phyloP scores from a whole-genome alignment of 2,797 vertebrate genomes.

The Mus minutoides region DNA sequence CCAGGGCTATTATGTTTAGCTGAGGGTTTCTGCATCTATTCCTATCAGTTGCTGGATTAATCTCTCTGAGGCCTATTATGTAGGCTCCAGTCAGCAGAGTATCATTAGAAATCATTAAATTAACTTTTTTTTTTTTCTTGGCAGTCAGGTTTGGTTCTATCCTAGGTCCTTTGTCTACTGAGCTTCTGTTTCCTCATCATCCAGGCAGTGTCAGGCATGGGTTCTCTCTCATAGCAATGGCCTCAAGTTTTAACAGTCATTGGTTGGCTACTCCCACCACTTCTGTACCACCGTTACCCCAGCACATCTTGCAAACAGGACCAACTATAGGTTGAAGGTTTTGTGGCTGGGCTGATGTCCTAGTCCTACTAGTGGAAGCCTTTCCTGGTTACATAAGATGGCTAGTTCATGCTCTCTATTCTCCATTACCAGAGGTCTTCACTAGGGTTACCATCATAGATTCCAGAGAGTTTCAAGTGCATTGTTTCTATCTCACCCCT shows the following conservation, averaged over 20 bases:
- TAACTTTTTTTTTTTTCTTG: background rate
- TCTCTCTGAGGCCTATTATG: background rate
- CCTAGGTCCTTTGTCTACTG: background rate
- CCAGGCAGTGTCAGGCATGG: background rate
- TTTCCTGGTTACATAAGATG: background rate
- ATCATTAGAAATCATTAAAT: background rate
- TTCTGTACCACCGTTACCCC: background rate
- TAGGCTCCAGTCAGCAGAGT: background rate
- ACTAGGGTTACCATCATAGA: background rate
- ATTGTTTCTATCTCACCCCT: background rate
- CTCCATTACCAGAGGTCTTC: background rate
- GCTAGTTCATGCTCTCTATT: background rate
- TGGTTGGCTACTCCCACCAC: background rate
- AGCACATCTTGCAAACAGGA: background rate
- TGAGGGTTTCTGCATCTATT: background rate
- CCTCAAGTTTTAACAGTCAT: background rate
- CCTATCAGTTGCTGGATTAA: background rate
- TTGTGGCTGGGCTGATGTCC: background rate
- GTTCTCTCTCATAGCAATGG: background rate
- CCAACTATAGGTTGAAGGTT: background rate
- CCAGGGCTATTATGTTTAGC: background rate
- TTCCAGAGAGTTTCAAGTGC: background rate
- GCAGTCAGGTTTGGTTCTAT: background rate
- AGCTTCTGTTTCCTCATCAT: background rate
- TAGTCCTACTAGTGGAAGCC: background rate